Evolutionary conservation across 2,888 invertebrate species (phyloP), one percentile per base, ranked within the genome.

Genomic region (Labia minor): DNA sequence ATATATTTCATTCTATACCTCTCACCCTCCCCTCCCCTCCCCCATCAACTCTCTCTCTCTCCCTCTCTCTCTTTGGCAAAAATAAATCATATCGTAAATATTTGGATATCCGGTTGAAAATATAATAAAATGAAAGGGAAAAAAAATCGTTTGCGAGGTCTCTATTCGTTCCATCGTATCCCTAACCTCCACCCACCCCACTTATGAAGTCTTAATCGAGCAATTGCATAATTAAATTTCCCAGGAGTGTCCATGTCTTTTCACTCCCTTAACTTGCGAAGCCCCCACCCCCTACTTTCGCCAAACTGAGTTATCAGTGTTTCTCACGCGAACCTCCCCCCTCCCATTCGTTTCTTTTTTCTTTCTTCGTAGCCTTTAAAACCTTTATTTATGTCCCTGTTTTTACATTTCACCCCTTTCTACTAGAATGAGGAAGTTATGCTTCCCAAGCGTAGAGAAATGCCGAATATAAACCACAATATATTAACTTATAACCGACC

Each of bases 211-310:
- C 49, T 49, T 49, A 49, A 49, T 49, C 49, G 49, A 49, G 49
- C 49, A 14, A 49, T 49, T 49, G 49, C 49, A 49, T 49, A 49
- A 49, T 49, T 49, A 49, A 49, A 49, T 49, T 49, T 49, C 49
- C 49, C 49, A 49, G 16, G 49, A 16, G 49, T 49, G 49, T 49
- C 49, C 49, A 49, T 49, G 49, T 49, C 49, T 49, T 49, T 49
- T 16, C 49, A n/a, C 49, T 16, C 49, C 49, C 49, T 49, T 16
- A 49, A 11, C 49, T 49, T 49, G 49, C n/a, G 3, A 2, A 49
- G 6, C 16, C 49, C 49, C 16, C 33, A 33, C 33, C 33, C 33
- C 33, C 33, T 33, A n/a, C n/a, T 33, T 33, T 33, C 33, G 33
- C n/a, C n/a, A n/a, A 11, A 14, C 49, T 49, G 49, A 49, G 49